Evolutionary conservation across 2,888 invertebrate species (phyloP).

Genomic region (Torymus tubicola): DNA sequence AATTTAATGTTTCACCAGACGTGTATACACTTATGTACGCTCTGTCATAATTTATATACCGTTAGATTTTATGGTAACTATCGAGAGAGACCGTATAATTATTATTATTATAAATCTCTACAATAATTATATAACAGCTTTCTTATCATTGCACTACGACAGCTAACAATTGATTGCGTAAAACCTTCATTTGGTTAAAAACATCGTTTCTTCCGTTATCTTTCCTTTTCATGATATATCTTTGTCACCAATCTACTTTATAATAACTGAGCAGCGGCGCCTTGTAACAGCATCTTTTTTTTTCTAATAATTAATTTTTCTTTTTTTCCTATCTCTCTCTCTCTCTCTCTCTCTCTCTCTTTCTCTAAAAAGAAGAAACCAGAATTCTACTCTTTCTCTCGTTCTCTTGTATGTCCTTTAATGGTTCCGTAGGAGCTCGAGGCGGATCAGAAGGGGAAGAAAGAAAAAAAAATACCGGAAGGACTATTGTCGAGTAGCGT

Average conservation of each 20-base stretch:
- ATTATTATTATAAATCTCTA: constrained; percentile 44
- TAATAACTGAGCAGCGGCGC: not conserved
- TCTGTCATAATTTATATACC: constrained; percentile 50
- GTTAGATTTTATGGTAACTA: constrained; percentile 55
- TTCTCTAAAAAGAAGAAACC: constrained; percentile 16
- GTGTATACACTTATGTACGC: constrained; percentile 33
- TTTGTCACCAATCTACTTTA: constrained; percentile 20
- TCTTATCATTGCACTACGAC: constrained; percentile 56
- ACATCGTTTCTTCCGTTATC: constrained; percentile 22
- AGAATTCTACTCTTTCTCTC: constrained; percentile 9
- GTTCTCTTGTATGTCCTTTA: constrained; percentile 42
- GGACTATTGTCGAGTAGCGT: constrained; percentile 55
- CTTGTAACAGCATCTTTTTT: no score
- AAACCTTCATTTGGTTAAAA: not conserved
- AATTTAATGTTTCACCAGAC: constrained; percentile 27
- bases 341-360: no score
- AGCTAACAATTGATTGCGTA: not conserved
- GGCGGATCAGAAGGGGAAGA: constrained; percentile 46
- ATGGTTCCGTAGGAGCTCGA: constrained; percentile 56
- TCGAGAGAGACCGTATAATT: constrained; percentile 50
- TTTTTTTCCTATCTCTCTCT: no score
- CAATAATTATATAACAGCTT: constrained; percentile 39
- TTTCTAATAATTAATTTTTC: no score
- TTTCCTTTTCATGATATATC: constrained; percentile 18
- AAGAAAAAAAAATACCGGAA: constrained; percentile 46